Evolutionary conservation across 64 coral and sea anemone genomes (phyloP), one percentile per base, ranked within the genome.

Genomic region (Stichodactyla mertensii): DNA sequence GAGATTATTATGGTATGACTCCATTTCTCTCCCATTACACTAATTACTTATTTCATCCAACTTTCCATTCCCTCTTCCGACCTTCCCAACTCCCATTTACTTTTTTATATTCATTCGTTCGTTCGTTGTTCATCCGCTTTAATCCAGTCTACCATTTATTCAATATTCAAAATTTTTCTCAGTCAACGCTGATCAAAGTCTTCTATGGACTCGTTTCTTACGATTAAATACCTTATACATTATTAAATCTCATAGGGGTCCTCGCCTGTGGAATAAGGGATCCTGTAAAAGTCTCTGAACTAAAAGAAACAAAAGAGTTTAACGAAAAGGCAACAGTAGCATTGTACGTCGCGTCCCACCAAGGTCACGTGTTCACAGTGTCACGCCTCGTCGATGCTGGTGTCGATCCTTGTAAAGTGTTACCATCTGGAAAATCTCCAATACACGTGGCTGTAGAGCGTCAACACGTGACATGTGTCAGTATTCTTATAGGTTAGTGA

Each of bases 401-500:
- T 6, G 88, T 97, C 23, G 85, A 90, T 71, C 91, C 91, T 4
- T 86, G 70, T 55, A 70, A 20, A 52, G 86, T 79, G 59, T 85
- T 90, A 51, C 94, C 94, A 7, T 97, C 94, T 15, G 91, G 91
- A 52, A 89, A 91, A 85, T 97, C 94, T 22, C 85, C 94, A 52
- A 92, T 93, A 19, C 94, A 97, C 71, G 77, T 90, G 12, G 94
- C 94, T 51, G 88, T 97, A 10, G 61, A 85, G 56, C 92, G 82
- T 0, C 67, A 51, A 27, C 91, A 87, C 18, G 61, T 97, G 7
- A 88, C 91, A 4, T 97, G 94, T 74, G 78, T 97, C 10, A 97
- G 77, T 56, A 36, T 93, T 55, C 77, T 97, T 51, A 67, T 97
- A 10, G 94, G 94, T 97, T 9, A 82, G 91, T 87, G n/a, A 69